Base-by-base conservation (phyloP, 2,888 invertebrate genomes). In the Fragum sueziense region DNA sequence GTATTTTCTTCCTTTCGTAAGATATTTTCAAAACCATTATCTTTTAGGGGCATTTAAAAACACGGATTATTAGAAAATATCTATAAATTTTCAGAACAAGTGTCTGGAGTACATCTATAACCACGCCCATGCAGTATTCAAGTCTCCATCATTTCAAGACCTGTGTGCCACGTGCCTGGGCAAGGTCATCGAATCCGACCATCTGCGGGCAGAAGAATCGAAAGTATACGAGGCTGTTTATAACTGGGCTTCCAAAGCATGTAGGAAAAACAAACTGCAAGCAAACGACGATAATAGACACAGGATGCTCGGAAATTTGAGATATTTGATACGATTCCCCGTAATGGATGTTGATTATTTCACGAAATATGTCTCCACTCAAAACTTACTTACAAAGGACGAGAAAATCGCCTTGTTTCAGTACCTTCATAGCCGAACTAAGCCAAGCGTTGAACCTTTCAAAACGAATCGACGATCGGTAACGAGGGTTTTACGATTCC, bases 141-240 rank as follows among this genome's bases (percentile, higher is more conserved):
- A 77, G 27, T 95, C 95, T 6, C 90, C 91, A 84, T 93, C 94
- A 59, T 94, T 96, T 54, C 94, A 95, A 80, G 95, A 96, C 78
- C 93, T 97, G 37, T 94, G 95, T 17, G 95, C 95, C 78, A 94
- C 94, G 51, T 96, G 96, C 85, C 93, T 97, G 37, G 93, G 95
- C 2, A 94, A 95, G 52, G 31, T 83, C 2, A 95, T 97, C 70
- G 94, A 94, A 70, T 94, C 97, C 7, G 96, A 96, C 85, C 95
- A 95, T 4, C 92, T 97, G 62, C 94, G 95, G 76, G 94, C 96
- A 7, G 94, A 95, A 22, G 91, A 91, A 77, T 74, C 83, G 9
- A 79, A 76, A 2, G 82, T 90, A 7, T 89, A 87, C 70, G 84
- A 84, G 22, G 87, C 86, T 11, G 81, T 88, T 51, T 67, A 81